A percentile compares a stretch with the other conserved stretches of the same genome.
Conservation (phyloP, 1,140 invertebrate genomes). For the Campoletis sonorensis region DNA sequence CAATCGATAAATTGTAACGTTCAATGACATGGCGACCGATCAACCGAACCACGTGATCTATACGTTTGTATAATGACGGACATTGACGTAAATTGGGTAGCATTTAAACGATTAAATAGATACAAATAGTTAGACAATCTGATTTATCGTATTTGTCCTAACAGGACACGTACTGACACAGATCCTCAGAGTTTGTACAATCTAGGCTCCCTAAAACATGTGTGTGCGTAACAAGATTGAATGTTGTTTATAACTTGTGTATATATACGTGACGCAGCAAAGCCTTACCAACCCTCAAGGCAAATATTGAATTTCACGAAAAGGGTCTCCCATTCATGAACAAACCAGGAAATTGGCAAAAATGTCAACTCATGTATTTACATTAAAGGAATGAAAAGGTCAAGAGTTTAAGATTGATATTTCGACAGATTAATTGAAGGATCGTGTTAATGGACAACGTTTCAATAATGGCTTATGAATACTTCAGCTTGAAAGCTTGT, state of each 20-base stretch:
- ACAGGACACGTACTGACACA: background rate
- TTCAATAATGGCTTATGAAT: too few species aligned
- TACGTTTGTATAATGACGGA: background rate
- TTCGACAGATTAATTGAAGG: background rate
- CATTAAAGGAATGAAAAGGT: background rate
- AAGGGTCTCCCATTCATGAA: too few species aligned
- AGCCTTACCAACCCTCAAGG: background rate
- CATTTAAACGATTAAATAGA: background rate
- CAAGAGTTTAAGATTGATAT: background rate
- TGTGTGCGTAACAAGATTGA: background rate
- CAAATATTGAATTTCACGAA: background rate
- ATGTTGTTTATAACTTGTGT: constrained; percentile 9
- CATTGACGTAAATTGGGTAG: background rate
- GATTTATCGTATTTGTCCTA: background rate
- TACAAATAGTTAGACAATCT: background rate
- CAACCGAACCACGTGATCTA: background rate
- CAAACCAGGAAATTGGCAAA: background rate
- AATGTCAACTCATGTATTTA: background rate
- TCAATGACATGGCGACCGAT: background rate
- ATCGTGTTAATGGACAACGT: background rate
- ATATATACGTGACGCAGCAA: background rate
- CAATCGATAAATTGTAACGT: background rate
- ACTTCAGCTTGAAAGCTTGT: background rate
- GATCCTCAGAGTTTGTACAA: background rate
- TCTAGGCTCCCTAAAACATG: background rate